Conservation (phyloP, 2,113 vertebrate species). For the Poecile atricapillus region DNA sequence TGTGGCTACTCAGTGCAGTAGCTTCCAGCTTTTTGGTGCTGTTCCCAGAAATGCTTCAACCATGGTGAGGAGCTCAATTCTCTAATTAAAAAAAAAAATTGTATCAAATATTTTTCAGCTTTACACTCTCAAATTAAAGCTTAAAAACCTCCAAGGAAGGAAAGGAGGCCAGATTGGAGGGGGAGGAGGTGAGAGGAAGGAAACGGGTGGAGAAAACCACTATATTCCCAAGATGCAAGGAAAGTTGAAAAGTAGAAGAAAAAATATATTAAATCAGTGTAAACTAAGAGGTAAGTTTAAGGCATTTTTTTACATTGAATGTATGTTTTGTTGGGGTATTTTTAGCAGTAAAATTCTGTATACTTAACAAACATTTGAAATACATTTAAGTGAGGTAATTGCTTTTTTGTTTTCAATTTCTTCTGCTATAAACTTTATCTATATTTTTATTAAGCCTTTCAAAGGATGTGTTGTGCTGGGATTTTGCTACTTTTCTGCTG, state of each 20-base stretch:
- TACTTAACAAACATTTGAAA: background rate
- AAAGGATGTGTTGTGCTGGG: constrained; percentile 14
- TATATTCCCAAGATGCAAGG: constrained; percentile 65
- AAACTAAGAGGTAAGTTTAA: constrained; percentile 68
- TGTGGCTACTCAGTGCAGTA: constrained; percentile 48
- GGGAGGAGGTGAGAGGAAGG: constrained; percentile 68
- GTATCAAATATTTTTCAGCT: constrained; percentile 71
- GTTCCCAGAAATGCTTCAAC: constrained; percentile 67
- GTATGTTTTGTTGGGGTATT: constrained; percentile 37
- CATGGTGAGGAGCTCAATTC: constrained; percentile 56
- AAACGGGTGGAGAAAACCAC: constrained; percentile 64
- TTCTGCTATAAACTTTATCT: background rate
- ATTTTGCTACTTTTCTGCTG: constrained; percentile 28
- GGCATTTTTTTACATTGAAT: constrained; percentile 62
- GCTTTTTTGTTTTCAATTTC: background rate
- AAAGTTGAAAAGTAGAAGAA: constrained; percentile 67
- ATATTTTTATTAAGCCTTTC: constrained; percentile 12
- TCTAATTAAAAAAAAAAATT: constrained; percentile 69
- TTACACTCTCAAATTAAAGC: constrained; percentile 69
- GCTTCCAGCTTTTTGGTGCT: constrained; percentile 59
- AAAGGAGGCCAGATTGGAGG: constrained; percentile 66
- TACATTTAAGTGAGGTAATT: constrained; percentile 26
- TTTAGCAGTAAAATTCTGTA: constrained; percentile 26
- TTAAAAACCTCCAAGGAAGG: constrained; percentile 67
- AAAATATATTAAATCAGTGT: constrained; percentile 68